A percentile compares a stretch with the other conserved stretches of the same genome.
phyloP scores from a whole-genome alignment of 2,113 vertebrate species.

The Gadus macrocephalus region DNA sequence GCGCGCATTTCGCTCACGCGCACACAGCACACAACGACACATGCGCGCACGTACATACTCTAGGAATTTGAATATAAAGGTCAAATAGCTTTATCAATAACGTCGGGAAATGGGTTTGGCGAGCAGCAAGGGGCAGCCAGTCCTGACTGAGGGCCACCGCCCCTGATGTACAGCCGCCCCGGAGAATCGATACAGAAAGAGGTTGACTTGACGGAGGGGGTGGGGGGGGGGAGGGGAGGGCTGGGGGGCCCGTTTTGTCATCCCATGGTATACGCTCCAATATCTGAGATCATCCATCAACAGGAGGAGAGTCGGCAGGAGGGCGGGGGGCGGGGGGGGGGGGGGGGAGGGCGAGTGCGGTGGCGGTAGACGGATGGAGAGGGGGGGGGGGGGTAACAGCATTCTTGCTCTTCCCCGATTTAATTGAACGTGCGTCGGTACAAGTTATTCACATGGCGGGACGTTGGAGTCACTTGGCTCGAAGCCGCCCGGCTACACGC shows the following conservation, averaged over 20 bases:
- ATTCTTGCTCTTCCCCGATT: slow-evolving; percentile 32
- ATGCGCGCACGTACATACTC: slow-evolving; percentile 24
- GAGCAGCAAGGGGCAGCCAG: slow-evolving; percentile 64
- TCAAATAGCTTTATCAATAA: slow-evolving; percentile 76
- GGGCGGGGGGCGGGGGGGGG: slow-evolving; percentile 26
- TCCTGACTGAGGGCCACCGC: slow-evolving; percentile 68
- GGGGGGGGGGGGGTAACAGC: too few species aligned
- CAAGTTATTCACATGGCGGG: slow-evolving; percentile 79
- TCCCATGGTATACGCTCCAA: slow-evolving; percentile 72
- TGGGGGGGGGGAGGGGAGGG: too few species aligned
- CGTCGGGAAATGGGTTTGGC: slow-evolving; percentile 71
- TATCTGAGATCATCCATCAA: slow-evolving; percentile 78
- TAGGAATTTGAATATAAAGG: slow-evolving; percentile 67
- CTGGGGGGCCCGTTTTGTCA: slow-evolving; percentile 72
- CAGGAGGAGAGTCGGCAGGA: slow-evolving; percentile 59
- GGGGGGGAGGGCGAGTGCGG: too few species aligned
- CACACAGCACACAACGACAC: background rate
- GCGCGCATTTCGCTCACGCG: background rate
- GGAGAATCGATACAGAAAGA: slow-evolving; percentile 73
- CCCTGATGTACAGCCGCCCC: slow-evolving; percentile 71
- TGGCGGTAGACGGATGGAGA: too few species aligned
- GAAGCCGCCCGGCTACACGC: slow-evolving; percentile 34
- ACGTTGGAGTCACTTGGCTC: slow-evolving; percentile 41
- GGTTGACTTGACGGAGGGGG: too few species aligned
- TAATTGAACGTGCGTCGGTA: slow-evolving; percentile 78